Evolutionary conservation across 2,888 invertebrate species (phyloP), one percentile per base, ranked within the genome.

Genomic region (Polyommatus icarus): DNA sequence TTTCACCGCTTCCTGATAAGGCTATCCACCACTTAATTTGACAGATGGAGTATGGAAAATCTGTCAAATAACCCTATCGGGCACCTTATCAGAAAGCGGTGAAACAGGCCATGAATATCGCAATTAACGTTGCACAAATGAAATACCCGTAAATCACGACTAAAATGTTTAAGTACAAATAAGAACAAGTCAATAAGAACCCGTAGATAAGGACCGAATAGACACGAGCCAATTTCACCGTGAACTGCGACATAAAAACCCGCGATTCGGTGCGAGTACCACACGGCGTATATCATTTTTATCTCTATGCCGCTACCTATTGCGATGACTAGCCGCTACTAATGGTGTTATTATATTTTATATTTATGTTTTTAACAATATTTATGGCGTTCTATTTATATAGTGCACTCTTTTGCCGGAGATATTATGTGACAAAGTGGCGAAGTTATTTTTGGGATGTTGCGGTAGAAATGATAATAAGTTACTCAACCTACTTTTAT

Each of bases 281-380:
- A 88, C 90, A 87, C 84, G 84, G 83, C 89, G 91, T 94, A 93
- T 93, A 92, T 94, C 93, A 94, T 94, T 94, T 94, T 94, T 94
- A 94, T 94, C 93, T 87, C 88, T 88, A 94, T 93, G 92, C 92
- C 91, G 92, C 90, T 90, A 92, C 93, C 92, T 94, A 94, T 92
- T 92, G 92, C 92, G 89, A 90, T 87, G 88, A 88, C 86, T 87
- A 82, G 81, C 78, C 80, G 78, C 78, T 79, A 80, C 81, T 76
- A 80, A 76, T 78, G 79, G 80, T 82, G 75, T 29, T 75, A 54
- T 54, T 75, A 77, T 67, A 59, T 50, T 57, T 76, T 76, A 77
- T 40, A 79, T 79, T 84, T 84, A 83, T 79, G 80, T 81, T 57
- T 78, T 76, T 54, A 18, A 54, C 54, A 57, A 79, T 82, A 82